Percentiles rank a stretch among this genome's conserved stretches.
Conservation (phyloP, 2,113 vertebrate species). For the Eupsittula cactorum region DNA sequence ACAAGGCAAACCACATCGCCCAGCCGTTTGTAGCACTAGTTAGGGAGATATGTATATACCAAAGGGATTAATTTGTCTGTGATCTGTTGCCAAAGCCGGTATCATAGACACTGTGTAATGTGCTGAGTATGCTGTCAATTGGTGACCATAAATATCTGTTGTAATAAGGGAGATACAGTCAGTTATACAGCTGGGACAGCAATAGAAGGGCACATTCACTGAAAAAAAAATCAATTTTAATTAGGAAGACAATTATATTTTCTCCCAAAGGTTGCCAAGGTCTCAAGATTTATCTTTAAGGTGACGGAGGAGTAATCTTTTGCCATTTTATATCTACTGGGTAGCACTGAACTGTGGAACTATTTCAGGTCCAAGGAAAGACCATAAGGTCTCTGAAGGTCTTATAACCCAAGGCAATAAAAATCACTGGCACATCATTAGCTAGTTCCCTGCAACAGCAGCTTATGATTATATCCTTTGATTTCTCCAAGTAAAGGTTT, state of each 20-base stretch:
- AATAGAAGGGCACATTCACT: conserved; percentile 62
- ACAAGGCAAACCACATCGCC: not conserved
- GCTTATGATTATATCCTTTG: conserved; percentile 36
- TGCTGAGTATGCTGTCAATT: conserved; percentile 40
- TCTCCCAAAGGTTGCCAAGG: conserved; percentile 65
- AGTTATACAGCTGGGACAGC: conserved; percentile 45
- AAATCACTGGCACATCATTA: conserved; percentile 61
- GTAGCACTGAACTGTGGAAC: conserved; percentile 17
- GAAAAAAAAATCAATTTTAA: conserved; percentile 76
- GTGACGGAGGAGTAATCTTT: conserved; percentile 65
- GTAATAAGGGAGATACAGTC: conserved; percentile 54
- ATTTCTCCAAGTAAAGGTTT: conserved; percentile 13
- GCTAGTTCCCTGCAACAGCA: not conserved
- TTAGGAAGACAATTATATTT: conserved; percentile 76
- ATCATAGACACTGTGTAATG: not conserved
- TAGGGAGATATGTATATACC: not conserved
- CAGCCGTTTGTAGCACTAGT: not conserved
- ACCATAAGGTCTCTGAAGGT: conserved; percentile 48
- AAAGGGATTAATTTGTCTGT: not conserved
- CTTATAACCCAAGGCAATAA: conserved; percentile 46
- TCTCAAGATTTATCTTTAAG: conserved; percentile 71
- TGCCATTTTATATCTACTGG: conserved; percentile 25
- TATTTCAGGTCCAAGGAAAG: conserved; percentile 46
- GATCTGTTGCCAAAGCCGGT: not conserved
- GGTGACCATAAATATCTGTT: conserved; percentile 58